Evolutionary conservation across 2,797 vertebrate species (phyloP).

Genomic region (Propithecus perrieri): DNA sequence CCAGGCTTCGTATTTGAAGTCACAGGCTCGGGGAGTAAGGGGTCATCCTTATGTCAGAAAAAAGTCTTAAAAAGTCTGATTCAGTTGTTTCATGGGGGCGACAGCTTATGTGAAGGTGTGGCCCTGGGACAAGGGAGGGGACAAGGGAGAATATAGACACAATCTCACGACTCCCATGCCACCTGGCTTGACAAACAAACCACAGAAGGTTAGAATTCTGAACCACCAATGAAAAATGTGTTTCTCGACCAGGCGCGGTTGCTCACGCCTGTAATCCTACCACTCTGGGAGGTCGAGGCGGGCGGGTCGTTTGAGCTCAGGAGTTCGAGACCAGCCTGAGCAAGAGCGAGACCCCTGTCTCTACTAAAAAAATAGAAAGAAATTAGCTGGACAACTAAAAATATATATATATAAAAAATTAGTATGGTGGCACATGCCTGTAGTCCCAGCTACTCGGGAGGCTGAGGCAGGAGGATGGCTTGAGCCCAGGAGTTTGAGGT

Average conservation of each 20-base stretch:
- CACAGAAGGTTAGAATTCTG: background rate
- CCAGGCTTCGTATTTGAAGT: background rate
- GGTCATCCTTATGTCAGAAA: background rate
- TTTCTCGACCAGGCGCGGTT: background rate
- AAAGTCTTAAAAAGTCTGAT: background rate
- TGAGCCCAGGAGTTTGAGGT: no score
- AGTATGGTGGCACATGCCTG: no score
- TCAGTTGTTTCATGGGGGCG: background rate
- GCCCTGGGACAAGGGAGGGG: background rate
- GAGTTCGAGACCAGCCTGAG: no score
- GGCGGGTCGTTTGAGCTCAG: no score
- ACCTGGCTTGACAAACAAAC: background rate
- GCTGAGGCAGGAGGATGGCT: no score
- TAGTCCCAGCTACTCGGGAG: no score
- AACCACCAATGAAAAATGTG: background rate
- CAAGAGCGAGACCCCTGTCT: no score
- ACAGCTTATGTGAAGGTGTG: background rate
- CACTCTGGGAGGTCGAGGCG: no score
- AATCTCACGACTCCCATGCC: rapidly evolving
- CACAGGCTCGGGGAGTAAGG: background rate
- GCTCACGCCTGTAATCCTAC: no score
- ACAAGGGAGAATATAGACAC: background rate
- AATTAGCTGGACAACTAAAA: no score
- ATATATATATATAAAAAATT: no score
- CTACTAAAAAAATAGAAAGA: no score